A percentile compares a stretch with the other conserved stretches of the same genome.
These are phyloP conservation scores for Smittia aterrima DNA, from an alignment of 2,888 invertebrate species.

Conservation along the genomic window DNA sequence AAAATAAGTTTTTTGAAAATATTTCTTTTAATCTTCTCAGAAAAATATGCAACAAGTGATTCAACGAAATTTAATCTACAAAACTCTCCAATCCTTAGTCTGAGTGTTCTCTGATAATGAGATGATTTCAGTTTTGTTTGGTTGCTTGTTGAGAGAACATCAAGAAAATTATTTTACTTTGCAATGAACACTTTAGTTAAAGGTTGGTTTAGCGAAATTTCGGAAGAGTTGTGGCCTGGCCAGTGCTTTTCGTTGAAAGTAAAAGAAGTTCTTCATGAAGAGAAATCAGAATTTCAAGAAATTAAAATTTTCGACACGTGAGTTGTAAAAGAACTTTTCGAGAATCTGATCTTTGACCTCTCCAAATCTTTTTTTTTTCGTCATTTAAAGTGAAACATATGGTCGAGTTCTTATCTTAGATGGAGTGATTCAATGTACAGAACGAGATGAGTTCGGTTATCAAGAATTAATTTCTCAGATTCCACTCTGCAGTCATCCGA, in stretches of 20 bases:
- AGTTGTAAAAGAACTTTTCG: too few relatives aligned
- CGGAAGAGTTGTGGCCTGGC: constrained; percentile 86
- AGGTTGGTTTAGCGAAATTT: constrained; percentile 93
- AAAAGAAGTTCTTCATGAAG: constrained; percentile 71
- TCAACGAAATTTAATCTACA: background rate
- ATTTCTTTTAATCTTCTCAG: too few relatives aligned
- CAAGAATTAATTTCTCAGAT: constrained; percentile 98
- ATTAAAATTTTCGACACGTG: constrained; percentile 79
- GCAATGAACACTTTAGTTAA: constrained; percentile 49
- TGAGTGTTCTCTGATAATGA: background rate
- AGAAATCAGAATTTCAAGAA: constrained; percentile 81
- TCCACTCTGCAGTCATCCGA: constrained; percentile 86
- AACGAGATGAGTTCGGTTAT: constrained; percentile 94
- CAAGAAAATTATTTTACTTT: background rate
- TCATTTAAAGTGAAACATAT: constrained; percentile 63
- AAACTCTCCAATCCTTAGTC: background rate
- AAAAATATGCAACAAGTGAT: background rate
- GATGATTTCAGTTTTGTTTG: background rate
- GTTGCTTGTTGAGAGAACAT: background rate
- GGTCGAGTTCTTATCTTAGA: constrained; percentile 88
- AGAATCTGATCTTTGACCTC: background rate
- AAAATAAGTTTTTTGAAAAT: too few relatives aligned
- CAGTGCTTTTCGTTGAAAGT: constrained; percentile 84
- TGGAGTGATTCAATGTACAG: constrained; percentile 95
- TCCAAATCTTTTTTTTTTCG: constrained; percentile 31